These are phyloP conservation scores for Python bivittatus DNA, from an alignment of 2,113 vertebrate species.

Conservation along the genomic window DNA sequence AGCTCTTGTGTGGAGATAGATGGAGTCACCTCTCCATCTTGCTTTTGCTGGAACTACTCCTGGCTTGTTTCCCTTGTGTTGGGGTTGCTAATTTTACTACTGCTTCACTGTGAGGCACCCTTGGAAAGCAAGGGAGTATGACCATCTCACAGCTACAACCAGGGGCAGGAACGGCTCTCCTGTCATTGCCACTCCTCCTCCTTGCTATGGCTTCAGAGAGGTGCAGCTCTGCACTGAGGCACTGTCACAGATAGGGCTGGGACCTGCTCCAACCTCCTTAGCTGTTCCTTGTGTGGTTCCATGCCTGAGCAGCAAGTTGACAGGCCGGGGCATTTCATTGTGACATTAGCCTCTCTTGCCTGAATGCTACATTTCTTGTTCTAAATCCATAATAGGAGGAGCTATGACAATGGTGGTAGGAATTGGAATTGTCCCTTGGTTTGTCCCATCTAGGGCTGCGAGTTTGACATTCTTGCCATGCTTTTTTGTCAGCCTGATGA, in stretches of 20 bases:
- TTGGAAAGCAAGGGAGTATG: neutral
- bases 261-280: neutral
- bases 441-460: neutral
- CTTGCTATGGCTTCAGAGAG: too few relatives aligned
- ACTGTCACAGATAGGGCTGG: neutral
- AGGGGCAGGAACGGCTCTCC: neutral
- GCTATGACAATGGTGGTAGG: neutral
- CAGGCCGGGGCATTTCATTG: neutral
- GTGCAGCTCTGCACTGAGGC: too few relatives aligned
- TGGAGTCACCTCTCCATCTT: neutral
- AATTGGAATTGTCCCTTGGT: neutral
- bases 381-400: neutral
- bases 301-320: neutral
- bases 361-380: neutral
- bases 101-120: neutral
- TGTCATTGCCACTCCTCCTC: neutral
- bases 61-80: neutral
- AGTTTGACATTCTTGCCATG: neutral
- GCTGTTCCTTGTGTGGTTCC: neutral
- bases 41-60: neutral
- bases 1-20: neutral
- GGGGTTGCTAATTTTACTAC: neutral
- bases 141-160: neutral
- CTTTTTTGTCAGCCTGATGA: neutral
- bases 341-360: neutral